phyloP scores from a whole-genome alignment of 2,113 vertebrate species.

The Macquaria ambigua region DNA sequence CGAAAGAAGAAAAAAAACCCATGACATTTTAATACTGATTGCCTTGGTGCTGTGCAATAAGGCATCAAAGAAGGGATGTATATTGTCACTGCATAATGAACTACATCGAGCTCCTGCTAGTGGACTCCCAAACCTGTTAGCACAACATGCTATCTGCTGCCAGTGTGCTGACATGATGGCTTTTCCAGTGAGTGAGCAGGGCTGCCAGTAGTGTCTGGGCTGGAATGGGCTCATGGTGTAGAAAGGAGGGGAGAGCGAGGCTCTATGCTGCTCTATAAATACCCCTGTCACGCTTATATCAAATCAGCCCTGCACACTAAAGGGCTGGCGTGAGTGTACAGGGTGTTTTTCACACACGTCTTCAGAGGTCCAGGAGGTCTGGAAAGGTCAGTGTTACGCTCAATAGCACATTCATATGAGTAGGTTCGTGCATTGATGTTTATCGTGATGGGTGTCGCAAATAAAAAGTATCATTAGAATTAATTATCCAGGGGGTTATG shows the following conservation, averaged over 20 bases:
- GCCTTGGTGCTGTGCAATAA: slow-evolving; percentile 65
- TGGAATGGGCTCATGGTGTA: slow-evolving; percentile 70
- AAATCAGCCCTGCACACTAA: slow-evolving; percentile 77
- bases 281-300: slow-evolving; percentile 81
- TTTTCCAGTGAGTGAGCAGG: slow-evolving; percentile 85
- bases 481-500: slow-evolving; percentile 78
- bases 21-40: slow-evolving; percentile 71
- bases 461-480: slow-evolving; percentile 80
- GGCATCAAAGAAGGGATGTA: slow-evolving; percentile 68
- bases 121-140: slow-evolving; percentile 80
- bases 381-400: slow-evolving; percentile 78
- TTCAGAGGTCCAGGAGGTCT: slow-evolving; percentile 71
- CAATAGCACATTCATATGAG: slow-evolving; percentile 78
- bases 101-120: slow-evolving; percentile 61
- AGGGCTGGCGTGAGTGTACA: slow-evolving; percentile 69
- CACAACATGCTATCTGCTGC: slow-evolving; percentile 79
- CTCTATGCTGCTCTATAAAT: slow-evolving; percentile 80
- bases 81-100: slow-evolving; percentile 77
- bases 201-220: slow-evolving; percentile 82
- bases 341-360: slow-evolving; percentile 73
- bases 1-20: slow-evolving; percentile 31
- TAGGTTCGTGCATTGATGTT: slow-evolving; percentile 74
- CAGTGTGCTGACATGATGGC: slow-evolving; percentile 85
- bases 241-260: slow-evolving; percentile 63
- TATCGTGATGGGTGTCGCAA: slow-evolving; percentile 73